Evolutionary conservation across 2,113 vertebrate species (phyloP).

Genomic region (Calypte anna): DNA sequence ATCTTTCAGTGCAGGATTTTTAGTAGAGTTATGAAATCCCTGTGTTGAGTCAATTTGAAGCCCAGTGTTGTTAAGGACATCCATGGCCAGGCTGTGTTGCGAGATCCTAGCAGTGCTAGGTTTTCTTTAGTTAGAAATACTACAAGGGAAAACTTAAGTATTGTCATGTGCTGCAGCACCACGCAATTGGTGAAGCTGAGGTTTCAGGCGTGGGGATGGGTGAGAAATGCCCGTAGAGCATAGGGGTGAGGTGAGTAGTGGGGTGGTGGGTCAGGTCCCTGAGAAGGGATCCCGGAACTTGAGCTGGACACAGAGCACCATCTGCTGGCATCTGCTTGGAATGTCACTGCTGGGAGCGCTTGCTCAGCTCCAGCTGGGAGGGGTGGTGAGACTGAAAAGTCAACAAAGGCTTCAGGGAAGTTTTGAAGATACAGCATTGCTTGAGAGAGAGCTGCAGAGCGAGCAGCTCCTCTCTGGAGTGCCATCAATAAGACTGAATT

Average conservation of each 20-base stretch:
- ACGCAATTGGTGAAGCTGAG: fast-evolving
- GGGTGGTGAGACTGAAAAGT: fast-evolving
- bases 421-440: fast-evolving
- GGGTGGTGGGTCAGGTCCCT: fast-evolving
- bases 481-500: neutral
- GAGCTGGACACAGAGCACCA: conserved; percentile 61
- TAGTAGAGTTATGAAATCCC: fast-evolving
- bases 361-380: fast-evolving
- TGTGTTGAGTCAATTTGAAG: neutral
- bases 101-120: neutral
- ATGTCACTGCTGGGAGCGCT: neutral
- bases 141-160: too few relatives aligned
- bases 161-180: neutral
- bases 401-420: fast-evolving
- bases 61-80: neutral
- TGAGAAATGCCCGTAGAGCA: fast-evolving
- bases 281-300: neutral
- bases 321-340: conserved; percentile 63
- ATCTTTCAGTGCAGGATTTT: neutral
- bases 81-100: fast-evolving
- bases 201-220: fast-evolving
- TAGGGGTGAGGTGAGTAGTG: fast-evolving
- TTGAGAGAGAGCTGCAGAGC: fast-evolving
- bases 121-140: neutral
- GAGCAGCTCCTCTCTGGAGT: neutral